Base-by-base conservation (phyloP, 2,888 invertebrate species). In the Gymnocheta viridis region DNA sequence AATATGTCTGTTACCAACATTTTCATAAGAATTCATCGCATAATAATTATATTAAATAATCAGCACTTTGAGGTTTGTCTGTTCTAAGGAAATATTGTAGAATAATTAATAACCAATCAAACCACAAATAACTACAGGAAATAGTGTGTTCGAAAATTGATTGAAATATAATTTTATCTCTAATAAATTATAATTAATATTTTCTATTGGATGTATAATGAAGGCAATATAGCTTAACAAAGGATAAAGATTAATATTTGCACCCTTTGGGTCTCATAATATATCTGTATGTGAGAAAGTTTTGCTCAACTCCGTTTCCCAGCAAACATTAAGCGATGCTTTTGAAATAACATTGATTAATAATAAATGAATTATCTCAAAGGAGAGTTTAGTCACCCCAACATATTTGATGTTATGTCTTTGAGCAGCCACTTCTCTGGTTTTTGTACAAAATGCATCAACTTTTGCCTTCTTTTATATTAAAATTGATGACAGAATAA, bases 21-120 rank as follows among this genome's bases (percentile, higher is more conserved):
- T 6, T 49, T 19, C 62, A 66, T 22, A 29, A 24, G 9, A 51
- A 47, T 44, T 47, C 12, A 22, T 1, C 60, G 41, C 41, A 62
- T 54, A 74, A 64, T 66, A n/a, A 66, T 44, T 66, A 44, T 22
- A 78, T 67, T 49, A 58, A 77, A 67, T 58, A 67, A 47, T 67
- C 56, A 77, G 35, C 44, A 49, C 35, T 35, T 49, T 49, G 19
- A 62, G 35, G 17, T 17, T 47, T 19, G n/a, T 14, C 7, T 27
- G n/a, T 12, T 14, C 12, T 10, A 44, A 10, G 10, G 19, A 62
- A 51, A 41, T 74, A 38, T 12, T 38, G 1, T 14, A 22, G 9
- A 35, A 60, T 32, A 32, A 27, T 47, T 56, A 47, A 47, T 49
- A 73, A 49, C 35, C 44, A 76, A 47, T 66, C 35, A 14, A 67